These are phyloP conservation scores for Platycheirus rosarum DNA, from an alignment of 2,888 invertebrate species.

Conservation along the genomic window DNA sequence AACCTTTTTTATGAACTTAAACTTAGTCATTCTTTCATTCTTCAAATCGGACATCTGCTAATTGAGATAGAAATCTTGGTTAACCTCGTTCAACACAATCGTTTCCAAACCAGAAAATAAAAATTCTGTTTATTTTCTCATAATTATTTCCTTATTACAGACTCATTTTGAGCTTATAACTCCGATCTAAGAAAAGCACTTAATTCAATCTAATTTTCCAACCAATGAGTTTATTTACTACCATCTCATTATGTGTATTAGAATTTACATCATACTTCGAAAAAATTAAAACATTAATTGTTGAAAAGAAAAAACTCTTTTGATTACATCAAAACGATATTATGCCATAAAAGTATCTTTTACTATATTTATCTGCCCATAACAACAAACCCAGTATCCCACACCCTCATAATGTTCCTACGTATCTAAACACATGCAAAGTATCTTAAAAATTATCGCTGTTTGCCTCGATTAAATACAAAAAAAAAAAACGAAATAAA, in stretches of 20 bases:
- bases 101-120: background rate
- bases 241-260: too few relatives aligned
- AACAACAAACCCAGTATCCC: background rate
- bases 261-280: too few relatives aligned
- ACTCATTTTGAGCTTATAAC: background rate
- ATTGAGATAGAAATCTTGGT: slow-evolving; percentile 21
- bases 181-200: background rate
- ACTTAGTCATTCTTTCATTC: background rate
- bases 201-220: background rate
- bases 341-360: too few relatives aligned
- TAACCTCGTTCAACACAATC: slow-evolving; percentile 6
- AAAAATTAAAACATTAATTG: too few relatives aligned
- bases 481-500: slow-evolving; percentile 31
- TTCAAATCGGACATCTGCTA: slow-evolving; percentile 13
- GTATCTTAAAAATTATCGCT: slow-evolving; percentile 37
- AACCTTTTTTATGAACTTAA: background rate
- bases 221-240: too few relatives aligned
- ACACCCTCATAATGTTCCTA: background rate
- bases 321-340: too few relatives aligned
- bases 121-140: background rate
- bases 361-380: too few relatives aligned
- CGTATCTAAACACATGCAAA: slow-evolving; percentile 46
- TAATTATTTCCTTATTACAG: slow-evolving; percentile 26
- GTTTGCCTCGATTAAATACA: slow-evolving; percentile 38
- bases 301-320: too few relatives aligned